phyloP scores from a whole-genome alignment of 2,888 invertebrate genomes.

The Campoplex capitator region DNA sequence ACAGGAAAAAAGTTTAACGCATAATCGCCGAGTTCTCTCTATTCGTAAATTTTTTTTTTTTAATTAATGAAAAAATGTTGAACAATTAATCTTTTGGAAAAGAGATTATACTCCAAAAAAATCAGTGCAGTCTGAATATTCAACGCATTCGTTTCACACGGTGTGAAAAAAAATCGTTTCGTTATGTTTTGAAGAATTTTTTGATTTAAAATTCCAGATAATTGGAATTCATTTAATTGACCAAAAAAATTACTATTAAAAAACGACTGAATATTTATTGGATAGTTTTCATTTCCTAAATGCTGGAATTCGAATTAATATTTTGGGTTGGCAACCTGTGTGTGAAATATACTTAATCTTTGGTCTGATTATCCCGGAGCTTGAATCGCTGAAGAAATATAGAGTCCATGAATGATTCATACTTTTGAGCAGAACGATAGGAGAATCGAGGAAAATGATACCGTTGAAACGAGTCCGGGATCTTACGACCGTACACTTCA shows the following conservation, averaged over 20 bases:
- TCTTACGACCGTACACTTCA: slow-evolving; percentile 18
- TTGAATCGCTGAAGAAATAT: background rate
- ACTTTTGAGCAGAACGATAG: background rate
- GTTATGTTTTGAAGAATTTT: background rate
- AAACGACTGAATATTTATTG: too few species aligned
- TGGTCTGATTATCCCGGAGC: background rate
- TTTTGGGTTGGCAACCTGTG: background rate
- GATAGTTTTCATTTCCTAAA: too few species aligned
- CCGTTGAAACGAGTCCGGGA: background rate
- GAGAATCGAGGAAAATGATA: background rate
- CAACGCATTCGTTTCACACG: too few species aligned
- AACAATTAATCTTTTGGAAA: too few species aligned
- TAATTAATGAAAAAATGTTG: too few species aligned
- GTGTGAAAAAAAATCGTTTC: background rate
- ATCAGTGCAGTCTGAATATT: too few species aligned
- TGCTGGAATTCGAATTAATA: background rate
- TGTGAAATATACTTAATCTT: background rate
- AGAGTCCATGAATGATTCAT: background rate
- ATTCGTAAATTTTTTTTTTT: background rate
- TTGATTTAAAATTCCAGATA: too few species aligned
- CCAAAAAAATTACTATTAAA: too few species aligned
- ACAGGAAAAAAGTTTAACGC: too few species aligned
- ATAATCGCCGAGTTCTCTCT: too few species aligned
- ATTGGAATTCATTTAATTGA: too few species aligned
- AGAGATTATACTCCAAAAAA: too few species aligned